Evolutionary conservation across 2,888 invertebrate genomes (phyloP), one percentile per base, ranked within the genome.

Genomic region (Nomada ruficornis): DNA sequence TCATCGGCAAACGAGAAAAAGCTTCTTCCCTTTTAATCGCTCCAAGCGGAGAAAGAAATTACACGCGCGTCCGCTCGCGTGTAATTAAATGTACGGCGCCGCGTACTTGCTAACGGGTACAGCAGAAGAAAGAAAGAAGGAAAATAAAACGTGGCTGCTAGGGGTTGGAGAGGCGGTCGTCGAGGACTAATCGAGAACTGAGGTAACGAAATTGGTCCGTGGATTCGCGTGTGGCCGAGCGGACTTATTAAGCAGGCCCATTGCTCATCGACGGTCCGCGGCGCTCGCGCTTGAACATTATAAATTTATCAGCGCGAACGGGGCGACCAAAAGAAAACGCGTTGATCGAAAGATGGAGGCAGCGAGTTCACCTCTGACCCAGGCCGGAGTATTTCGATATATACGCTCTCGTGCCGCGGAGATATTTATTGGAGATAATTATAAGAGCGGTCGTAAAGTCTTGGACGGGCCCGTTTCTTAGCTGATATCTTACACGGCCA

Each of bases 381-480:
- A 87, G 7, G 72, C 88, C 89, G 84, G 89, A 91, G 92, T 92
- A 92, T 93, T 92, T 92, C 91, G 91, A 93, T 92, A 90, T 90
- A 91, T 90, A 91, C 89, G 90, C 91, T 93, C 93, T 93, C 93
- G 92, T 92, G 93, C 93, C 92, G 91, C 91, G 90, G 90, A 93
- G 93, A 93, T 93, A 93, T 93, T 93, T 93, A 93, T 93, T 93
- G 93, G 88, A 93, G 93, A 93, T 93, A 93, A 93, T 93, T 93
- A 93, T 92, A 93, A 92, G 93, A 92, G 91, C 91, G 93, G 91
- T 93, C 93, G 92, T 93, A 93, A 93, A 93, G 91, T 93, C 92
- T 91, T 87, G 90, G 89, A 89, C 89, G 90, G 90, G 88, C 89
- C 91, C 89, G 90, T 91, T 91, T 89, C 91, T 90, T 89, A 91